phyloP scores from a whole-genome alignment of 2,888 invertebrate genomes.

The Drosophila subsilvestris region DNA sequence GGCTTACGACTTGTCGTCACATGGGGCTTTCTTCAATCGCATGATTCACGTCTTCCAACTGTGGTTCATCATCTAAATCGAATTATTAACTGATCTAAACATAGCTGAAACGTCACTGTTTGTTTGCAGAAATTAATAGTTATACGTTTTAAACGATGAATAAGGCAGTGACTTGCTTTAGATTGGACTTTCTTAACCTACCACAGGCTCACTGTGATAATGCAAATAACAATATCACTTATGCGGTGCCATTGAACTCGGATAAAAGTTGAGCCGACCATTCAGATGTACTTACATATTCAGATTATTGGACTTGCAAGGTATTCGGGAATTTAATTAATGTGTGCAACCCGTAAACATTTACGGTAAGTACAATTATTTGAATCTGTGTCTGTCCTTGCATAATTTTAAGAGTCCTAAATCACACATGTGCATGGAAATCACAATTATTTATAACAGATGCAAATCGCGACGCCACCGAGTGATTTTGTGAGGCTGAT shows the following conservation, averaged over 20 bases:
- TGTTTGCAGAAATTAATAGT: slow-evolving; percentile 15
- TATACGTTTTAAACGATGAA: slow-evolving; percentile 21
- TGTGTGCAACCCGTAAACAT: slow-evolving; percentile 29
- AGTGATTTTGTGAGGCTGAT: slow-evolving; percentile 16
- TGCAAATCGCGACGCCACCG: slow-evolving; percentile 24
- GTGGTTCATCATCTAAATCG: neutral
- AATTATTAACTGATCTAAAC: slow-evolving; percentile 11
- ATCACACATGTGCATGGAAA: slow-evolving; percentile 8
- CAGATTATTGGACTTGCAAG: slow-evolving; percentile 12
- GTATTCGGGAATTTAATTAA: slow-evolving; percentile 47
- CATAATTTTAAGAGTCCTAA: slow-evolving; percentile 14
- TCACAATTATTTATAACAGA: slow-evolving; percentile 24
- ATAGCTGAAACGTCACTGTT: slow-evolving; percentile 21
- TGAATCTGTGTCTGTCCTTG: slow-evolving; percentile 21
- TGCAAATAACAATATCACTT: slow-evolving; percentile 23
- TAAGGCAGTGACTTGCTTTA: slow-evolving; percentile 6
- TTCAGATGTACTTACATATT: slow-evolving; percentile 13
- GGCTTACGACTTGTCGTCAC: slow-evolving; percentile 31
- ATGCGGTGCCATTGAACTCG: slow-evolving; percentile 32
- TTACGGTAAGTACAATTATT: slow-evolving; percentile 28
- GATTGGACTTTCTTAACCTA: slow-evolving; percentile 30
- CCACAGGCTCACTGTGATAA: slow-evolving; percentile 23
- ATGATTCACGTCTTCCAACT: slow-evolving; percentile 19
- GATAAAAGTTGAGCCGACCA: neutral
- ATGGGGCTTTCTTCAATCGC: slow-evolving; percentile 16